A percentile compares a stretch with the other conserved stretches of the same genome.
Evolutionary conservation across 2,888 invertebrate species (phyloP).

Genomic region (Spilarctia lutea): DNA sequence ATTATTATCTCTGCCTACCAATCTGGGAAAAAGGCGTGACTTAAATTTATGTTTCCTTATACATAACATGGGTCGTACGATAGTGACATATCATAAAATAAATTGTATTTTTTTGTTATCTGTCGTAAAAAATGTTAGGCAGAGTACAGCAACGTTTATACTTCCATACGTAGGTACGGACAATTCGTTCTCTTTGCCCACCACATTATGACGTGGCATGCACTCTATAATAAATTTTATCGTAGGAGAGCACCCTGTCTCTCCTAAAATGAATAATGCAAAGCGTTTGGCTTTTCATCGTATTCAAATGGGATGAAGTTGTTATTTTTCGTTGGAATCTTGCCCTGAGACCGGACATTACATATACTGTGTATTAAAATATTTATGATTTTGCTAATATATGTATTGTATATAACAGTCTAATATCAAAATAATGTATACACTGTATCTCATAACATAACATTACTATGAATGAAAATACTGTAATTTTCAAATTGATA

Average conservation of each 20-base stretch:
- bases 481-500: too few species aligned
- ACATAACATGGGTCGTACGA: too few species aligned
- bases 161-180: slow-evolving; percentile 5
- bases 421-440: not conserved
- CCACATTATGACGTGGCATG: slow-evolving; percentile 53
- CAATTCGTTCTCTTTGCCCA: slow-evolving; percentile 36
- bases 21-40: too few species aligned
- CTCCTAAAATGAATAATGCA: slow-evolving; percentile 74
- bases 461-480: too few species aligned
- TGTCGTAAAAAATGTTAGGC: not conserved
- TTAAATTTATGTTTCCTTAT: too few species aligned
- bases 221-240: slow-evolving; percentile 63
- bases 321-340: slow-evolving; percentile 78
- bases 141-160: not conserved
- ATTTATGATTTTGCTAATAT: slow-evolving; percentile 28
- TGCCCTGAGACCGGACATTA: slow-evolving; percentile 74
- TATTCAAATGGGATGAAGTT: slow-evolving; percentile 78
- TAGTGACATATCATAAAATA: not conserved
- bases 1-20: too few species aligned
- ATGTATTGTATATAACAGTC: not conserved
- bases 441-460: not conserved
- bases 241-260: slow-evolving; percentile 56
- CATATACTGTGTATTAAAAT: slow-evolving; percentile 49
- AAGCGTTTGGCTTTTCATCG: slow-evolving; percentile 77
- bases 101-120: not conserved